Conservation (phyloP, 2,113 vertebrate genomes). For the Scolopax mira region DNA sequence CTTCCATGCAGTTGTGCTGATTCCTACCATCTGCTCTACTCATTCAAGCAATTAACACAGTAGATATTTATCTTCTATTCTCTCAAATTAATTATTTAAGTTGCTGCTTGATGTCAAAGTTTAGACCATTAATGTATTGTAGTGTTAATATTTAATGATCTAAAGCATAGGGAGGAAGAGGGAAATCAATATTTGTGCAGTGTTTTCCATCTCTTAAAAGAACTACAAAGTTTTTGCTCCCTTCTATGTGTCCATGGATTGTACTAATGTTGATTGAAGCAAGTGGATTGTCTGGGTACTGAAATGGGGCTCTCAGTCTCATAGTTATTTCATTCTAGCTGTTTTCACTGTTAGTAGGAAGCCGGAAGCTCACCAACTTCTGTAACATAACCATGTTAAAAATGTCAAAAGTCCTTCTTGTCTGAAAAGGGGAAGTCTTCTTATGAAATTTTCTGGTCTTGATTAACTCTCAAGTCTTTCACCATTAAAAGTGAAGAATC, state of each 20-base stretch:
- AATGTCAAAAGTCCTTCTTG: neutral
- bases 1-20: neutral
- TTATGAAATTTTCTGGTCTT: neutral
- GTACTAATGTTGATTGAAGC: neutral
- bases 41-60: neutral
- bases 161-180: neutral
- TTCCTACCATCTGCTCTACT: neutral
- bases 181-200: constrained; percentile 37
- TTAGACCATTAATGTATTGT: constrained; percentile 6
- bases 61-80: neutral
- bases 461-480: neutral
- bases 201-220: neutral
- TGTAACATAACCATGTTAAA: neutral
- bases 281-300: neutral
- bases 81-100: constrained; percentile 47
- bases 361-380: neutral
- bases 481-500: neutral
- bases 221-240: neutral
- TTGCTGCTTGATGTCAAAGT: neutral
- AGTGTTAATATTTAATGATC: constrained; percentile 41
- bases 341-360: neutral
- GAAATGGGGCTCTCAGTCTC: neutral
- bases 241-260: neutral
- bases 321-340: neutral
- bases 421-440: neutral